A percentile compares a stretch with the other conserved stretches of the same genome.
Conservation (phyloP, 2,797 vertebrate species). For the Hippoglossus hippoglossus region DNA sequence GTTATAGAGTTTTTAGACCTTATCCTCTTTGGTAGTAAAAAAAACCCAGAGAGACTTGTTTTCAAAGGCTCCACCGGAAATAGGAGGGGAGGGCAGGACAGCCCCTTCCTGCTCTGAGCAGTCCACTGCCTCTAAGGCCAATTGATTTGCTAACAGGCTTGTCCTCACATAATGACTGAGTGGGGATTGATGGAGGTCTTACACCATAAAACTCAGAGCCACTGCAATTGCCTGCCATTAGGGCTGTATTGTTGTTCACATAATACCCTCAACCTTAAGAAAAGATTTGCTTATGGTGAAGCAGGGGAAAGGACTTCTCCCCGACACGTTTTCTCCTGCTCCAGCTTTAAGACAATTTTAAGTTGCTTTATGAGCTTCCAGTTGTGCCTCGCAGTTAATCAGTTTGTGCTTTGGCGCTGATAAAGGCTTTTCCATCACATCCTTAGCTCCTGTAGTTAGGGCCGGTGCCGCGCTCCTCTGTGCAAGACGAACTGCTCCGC, state of each 20-base stretch:
- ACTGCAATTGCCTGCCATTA: constrained; percentile 77
- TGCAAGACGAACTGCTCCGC: constrained; percentile 58
- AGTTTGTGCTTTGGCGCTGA: constrained; percentile 51
- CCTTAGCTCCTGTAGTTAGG: constrained; percentile 63
- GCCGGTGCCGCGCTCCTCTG: constrained; percentile 50
- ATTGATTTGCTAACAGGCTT: constrained; percentile 82
- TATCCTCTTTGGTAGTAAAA: constrained; percentile 25
- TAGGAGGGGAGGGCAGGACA: constrained; percentile 50
- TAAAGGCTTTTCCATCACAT: constrained; percentile 58
- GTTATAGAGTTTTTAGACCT: constrained; percentile 43
- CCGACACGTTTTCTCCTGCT: constrained; percentile 40
- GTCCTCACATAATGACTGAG: constrained; percentile 82
- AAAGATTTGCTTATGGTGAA: constrained; percentile 61
- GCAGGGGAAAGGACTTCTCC: constrained; percentile 38
- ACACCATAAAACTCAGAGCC: constrained; percentile 79
- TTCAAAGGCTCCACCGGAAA: constrained; percentile 70
- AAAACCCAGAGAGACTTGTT: constrained; percentile 28
- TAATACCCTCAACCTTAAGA: constrained; percentile 70
- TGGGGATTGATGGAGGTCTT: constrained; percentile 79
- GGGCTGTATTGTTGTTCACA: constrained; percentile 71
- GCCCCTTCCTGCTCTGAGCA: constrained; percentile 69
- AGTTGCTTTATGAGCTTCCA: constrained; percentile 66
- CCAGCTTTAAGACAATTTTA: constrained; percentile 38
- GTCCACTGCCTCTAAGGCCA: constrained; percentile 68
- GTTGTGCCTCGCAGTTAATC: constrained; percentile 66